phyloP scores from a whole-genome alignment of 1,140 invertebrate genomes.

The Probaryconus sp. region DNA sequence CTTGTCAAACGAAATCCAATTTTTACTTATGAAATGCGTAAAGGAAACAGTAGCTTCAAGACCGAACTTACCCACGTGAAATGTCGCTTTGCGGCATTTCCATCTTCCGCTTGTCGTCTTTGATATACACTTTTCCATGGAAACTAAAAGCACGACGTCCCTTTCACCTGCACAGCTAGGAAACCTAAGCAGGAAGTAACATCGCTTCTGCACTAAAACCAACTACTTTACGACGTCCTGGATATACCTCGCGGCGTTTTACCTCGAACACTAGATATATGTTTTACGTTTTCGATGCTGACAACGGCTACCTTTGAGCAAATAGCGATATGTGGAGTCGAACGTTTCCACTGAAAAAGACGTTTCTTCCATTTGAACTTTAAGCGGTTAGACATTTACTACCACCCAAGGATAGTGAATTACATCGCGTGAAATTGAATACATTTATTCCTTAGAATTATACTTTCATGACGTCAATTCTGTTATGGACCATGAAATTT shows the following conservation, averaged over 20 bases:
- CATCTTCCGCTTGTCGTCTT: slow-evolving; percentile 63
- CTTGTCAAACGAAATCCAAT: slow-evolving; percentile 50
- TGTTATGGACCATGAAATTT: slow-evolving; percentile 14
- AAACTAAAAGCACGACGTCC: slow-evolving; percentile 62
- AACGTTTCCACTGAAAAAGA: slow-evolving; percentile 42
- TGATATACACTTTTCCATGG: slow-evolving; percentile 63
- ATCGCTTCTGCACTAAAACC: slow-evolving; percentile 63
- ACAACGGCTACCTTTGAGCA: slow-evolving; percentile 51
- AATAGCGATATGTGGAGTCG: slow-evolving; percentile 41
- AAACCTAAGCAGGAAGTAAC: slow-evolving; percentile 61
- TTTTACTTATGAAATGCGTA: slow-evolving; percentile 54
- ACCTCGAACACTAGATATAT: slow-evolving; percentile 51
- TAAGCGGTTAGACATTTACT: slow-evolving; percentile 21
- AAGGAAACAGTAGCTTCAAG: slow-evolving; percentile 48
- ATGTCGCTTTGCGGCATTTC: slow-evolving; percentile 57
- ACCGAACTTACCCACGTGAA: slow-evolving; percentile 50
- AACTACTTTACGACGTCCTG: slow-evolving; percentile 66
- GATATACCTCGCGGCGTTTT: slow-evolving; percentile 59
- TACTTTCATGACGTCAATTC: slow-evolving; percentile 9
- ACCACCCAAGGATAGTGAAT: slow-evolving; percentile 8
- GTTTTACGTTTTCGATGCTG: slow-evolving; percentile 37
- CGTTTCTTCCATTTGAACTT: slow-evolving; percentile 10
- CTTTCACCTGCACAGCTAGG: slow-evolving; percentile 52
- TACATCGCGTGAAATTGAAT: slow-evolving; percentile 20
- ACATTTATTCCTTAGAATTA: slow-evolving; percentile 21